These are phyloP conservation scores for Yponomeuta plumbellus DNA, from an alignment of 2,888 invertebrate genomes.

Conservation along the genomic window DNA sequence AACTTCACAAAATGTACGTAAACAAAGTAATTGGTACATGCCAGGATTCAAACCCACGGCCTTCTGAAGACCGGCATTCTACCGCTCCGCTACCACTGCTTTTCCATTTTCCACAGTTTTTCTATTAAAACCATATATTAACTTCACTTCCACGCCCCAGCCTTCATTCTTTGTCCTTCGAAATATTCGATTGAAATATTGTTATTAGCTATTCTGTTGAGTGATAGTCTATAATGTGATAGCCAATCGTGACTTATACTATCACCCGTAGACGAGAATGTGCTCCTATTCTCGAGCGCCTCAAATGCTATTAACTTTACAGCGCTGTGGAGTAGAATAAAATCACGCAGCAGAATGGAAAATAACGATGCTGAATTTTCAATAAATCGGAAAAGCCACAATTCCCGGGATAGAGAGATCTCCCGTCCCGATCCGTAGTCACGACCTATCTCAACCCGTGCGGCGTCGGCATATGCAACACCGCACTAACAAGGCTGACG, in stretches of 20 bases:
- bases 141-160: background rate
- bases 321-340: background rate
- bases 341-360: background rate
- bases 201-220: background rate
- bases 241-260: background rate
- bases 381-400: slow-evolving; percentile 1
- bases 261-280: background rate
- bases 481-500: background rate
- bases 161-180: background rate
- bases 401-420: background rate
- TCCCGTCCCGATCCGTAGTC: background rate
- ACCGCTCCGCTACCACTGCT: too few relatives aligned
- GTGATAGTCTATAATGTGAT: background rate
- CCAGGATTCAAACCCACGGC: too few relatives aligned
- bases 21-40: too few relatives aligned
- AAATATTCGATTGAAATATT: background rate
- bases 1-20: too few relatives aligned
- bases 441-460: background rate
- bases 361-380: background rate
- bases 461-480: background rate
- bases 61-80: too few relatives aligned
- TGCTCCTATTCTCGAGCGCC: too few relatives aligned
- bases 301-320: background rate
- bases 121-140: background rate
- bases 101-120: too few relatives aligned